These are phyloP conservation scores for Aelia acuminata DNA, from an alignment of 2,888 invertebrate genomes.

Conservation along the genomic window DNA sequence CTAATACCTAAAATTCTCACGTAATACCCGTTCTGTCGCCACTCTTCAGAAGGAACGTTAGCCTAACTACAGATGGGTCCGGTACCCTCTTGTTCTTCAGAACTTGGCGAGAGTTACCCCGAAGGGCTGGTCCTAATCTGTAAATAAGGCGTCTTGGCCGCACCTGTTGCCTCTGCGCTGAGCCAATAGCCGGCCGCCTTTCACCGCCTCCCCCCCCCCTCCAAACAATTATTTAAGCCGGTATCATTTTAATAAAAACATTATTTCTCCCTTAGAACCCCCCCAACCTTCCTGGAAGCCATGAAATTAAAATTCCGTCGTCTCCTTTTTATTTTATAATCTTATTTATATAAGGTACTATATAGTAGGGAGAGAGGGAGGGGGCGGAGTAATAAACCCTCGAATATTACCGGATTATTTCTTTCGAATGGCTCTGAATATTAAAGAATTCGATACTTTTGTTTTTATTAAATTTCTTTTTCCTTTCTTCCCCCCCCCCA, in stretches of 20 bases:
- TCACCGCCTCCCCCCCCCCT: not conserved
- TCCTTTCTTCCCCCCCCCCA: too few species aligned
- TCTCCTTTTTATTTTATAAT: constrained; percentile 41
- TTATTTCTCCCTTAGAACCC: constrained; percentile 40
- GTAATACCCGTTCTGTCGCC: too few species aligned
- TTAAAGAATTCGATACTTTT: constrained; percentile 32
- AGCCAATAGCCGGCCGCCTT: not conserved
- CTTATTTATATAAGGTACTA: constrained; percentile 45
- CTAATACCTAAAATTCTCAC: too few species aligned
- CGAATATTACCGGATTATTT: constrained; percentile 41
- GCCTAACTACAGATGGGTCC: not conserved
- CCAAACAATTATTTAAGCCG: constrained; percentile 10
- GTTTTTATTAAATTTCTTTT: not conserved
- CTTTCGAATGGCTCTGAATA: constrained; percentile 40
- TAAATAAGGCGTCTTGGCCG: constrained; percentile 24
- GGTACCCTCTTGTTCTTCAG: not conserved
- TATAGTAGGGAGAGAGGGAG: not conserved
- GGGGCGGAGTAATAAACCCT: not conserved
- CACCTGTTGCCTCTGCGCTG: not conserved
- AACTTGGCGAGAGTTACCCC: too few species aligned
- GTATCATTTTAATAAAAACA: constrained; percentile 49
- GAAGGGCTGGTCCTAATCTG: constrained; percentile 10
- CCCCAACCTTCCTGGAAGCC: not conserved
- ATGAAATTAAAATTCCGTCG: constrained; percentile 1
- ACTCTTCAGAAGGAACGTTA: not conserved